Evolutionary conservation across 2,797 vertebrate genomes (phyloP), one percentile per base, ranked within the genome.

Genomic region (Luscinia megarhynchos): DNA sequence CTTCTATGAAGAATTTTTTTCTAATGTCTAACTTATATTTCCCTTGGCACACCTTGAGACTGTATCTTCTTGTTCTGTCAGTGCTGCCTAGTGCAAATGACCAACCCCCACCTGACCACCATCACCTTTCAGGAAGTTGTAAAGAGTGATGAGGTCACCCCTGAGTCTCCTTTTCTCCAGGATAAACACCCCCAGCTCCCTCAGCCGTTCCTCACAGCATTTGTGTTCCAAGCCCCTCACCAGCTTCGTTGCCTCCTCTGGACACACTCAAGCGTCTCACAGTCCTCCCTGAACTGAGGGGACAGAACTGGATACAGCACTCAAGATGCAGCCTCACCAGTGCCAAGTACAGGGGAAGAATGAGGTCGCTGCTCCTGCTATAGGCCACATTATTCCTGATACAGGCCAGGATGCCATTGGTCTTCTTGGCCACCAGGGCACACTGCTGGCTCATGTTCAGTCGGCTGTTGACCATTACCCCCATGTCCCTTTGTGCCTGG

Each of bases 231-330:
- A 11, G 9, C 20, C 21, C 7, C 15, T 58, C 20, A 5, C 54
- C n/a, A 38, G 10, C 38, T 12, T 16, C 2, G 3, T 22, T 48
- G n/a, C 12, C 32, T 58, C 9, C 27, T 38, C 26, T 38, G 43
- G n/a, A 46, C 0, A 0, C 0, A 0, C 22, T 46, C 12, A 2
- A 58, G 41, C 0, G 0, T 17, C 54, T 30, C 54, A 57, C 8
- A 0, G 1, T 30, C 54, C 41, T 73, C 36, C 26, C 54, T 4
- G 19, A 38, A 32, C 55, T 32, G 34, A 38, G 43, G 54, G 34
- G 3, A 20, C 72, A 40, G 22, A 61, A 2, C 34, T 40, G 72
- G 45, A 22, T 34, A 12, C 55, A 16, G 45, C 10, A 6, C 22
- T 32, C 22, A 1, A 16, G 22, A 8, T 26, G 12, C 4, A 6